Evolutionary conservation across 2,797 vertebrate genomes (phyloP).

Genomic region (Aselliscus stoliczkanus): DNA sequence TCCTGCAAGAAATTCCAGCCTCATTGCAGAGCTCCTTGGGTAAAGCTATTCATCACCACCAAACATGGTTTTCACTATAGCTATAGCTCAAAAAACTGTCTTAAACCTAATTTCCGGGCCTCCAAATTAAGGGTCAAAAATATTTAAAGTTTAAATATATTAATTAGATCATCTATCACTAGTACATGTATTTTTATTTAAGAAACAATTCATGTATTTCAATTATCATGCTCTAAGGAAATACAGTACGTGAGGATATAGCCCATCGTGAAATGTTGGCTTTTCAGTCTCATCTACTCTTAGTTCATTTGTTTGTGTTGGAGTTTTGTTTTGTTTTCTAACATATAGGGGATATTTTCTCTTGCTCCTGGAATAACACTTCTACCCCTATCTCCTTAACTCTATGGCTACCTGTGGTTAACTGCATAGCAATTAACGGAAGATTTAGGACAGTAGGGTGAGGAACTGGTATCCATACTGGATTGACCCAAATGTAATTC

Average conservation of each 20-base stretch:
- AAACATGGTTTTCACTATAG: not conserved
- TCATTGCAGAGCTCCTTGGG: not conserved
- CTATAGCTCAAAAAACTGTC: not conserved
- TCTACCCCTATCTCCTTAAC: not conserved
- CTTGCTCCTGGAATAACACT: not conserved
- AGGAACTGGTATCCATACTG: not conserved
- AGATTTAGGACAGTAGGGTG: not conserved
- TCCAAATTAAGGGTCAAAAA: not conserved
- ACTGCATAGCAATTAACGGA: not conserved
- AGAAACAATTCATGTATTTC: not conserved
- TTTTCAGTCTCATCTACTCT: not conserved
- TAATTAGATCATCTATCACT: not conserved
- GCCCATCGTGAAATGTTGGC: not conserved
- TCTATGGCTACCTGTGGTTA: not conserved
- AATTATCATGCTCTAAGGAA: not conserved
- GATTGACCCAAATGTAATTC: not conserved
- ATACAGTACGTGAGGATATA: fast-evolving
- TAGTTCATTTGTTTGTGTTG: not conserved
- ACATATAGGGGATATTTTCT: not conserved
- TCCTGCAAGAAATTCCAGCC: not conserved
- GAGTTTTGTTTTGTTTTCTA: not conserved
- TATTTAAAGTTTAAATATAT: not conserved
- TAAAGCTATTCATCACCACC: not conserved
- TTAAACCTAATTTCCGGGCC: not conserved
- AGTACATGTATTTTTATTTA: not conserved